phyloP scores from a whole-genome alignment of 2,797 vertebrate species.

The Xyrichtys novacula region DNA sequence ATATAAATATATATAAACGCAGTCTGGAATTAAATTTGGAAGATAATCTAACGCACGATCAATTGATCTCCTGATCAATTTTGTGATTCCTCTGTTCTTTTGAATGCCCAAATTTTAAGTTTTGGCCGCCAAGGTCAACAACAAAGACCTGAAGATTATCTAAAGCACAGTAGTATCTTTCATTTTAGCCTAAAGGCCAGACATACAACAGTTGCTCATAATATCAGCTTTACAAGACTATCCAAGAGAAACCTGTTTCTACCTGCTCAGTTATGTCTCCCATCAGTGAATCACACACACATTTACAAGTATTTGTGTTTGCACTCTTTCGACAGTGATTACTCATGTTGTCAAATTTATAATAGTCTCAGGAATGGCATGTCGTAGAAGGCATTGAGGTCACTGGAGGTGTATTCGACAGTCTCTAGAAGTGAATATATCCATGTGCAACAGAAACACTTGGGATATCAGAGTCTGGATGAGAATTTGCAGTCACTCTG shows the following conservation, averaged over 20 bases:
- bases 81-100: no score
- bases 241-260: conserved; percentile 75
- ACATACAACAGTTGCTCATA: conserved; percentile 62
- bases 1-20: no score
- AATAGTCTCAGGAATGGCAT: conserved; percentile 55
- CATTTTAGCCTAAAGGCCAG: conserved; percentile 46
- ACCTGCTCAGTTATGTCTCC: conserved; percentile 64
- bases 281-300: conserved; percentile 74
- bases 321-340: conserved; percentile 65
- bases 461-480: conserved; percentile 37
- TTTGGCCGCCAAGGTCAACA: no score
- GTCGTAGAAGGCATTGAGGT: conserved; percentile 37
- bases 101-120: no score
- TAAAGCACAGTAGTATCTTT: conserved; percentile 37
- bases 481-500: conserved; percentile 49
- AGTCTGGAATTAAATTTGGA: no score
- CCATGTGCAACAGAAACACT: conserved; percentile 27
- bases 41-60: no score
- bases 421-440: conserved; percentile 29
- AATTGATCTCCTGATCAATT: no score
- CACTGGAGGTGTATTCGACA: conserved; percentile 42
- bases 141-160: neutral
- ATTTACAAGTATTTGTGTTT: conserved; percentile 68
- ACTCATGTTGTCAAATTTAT: conserved; percentile 73
- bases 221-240: conserved; percentile 58